Base-by-base conservation (phyloP, 2,888 invertebrate genomes). In the Tanytarsus gracilentus region DNA sequence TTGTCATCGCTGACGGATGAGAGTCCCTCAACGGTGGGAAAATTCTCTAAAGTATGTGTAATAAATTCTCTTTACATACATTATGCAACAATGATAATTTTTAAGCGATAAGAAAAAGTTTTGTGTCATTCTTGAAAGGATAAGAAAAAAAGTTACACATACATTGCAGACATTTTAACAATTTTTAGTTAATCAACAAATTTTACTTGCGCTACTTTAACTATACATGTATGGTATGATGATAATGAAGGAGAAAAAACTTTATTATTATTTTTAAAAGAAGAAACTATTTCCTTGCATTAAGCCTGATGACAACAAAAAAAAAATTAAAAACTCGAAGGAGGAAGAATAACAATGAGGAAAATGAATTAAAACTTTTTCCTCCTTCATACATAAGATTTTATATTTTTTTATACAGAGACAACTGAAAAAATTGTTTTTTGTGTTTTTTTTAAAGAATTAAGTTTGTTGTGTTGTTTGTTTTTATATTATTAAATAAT, bases 381-480 rank as follows among this genome's bases (percentile, higher is more conserved):
- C 23, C 18, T 23, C 18, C 44, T 44, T 33, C n/a, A 44, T 23
- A 23, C 11, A 8, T 44, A 23, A 23, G 18, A 18, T 40, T 49
- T 49, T 49, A 49, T 49, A 49, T 49, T 49, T 49, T 49, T 49
- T 26, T 49, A 49, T 49, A 49, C 49, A 49, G 49, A 25, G 25
- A 44, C 44, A 44, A 44, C 26, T 30, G 30, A 18, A 27, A 18
- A 25, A 51, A 51, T 16, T 29, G 44, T 44, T 40, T 58, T 58
- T 44, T 58, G 44, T 44, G 27, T 44, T 58, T 58, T 48, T 29
- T 36, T 16, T 53, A 36, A 44, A 36, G 29, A 58, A 58, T 58
- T 58, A 58, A 58, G 58, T 58, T 58, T 58, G 58, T 58, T 58
- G 58, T 58, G 58, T 58, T 58, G 58, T 58, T 58, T 58, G 58